Evolutionary conservation across 1,140 invertebrate species (phyloP).

Genomic region (Sipha flava): DNA sequence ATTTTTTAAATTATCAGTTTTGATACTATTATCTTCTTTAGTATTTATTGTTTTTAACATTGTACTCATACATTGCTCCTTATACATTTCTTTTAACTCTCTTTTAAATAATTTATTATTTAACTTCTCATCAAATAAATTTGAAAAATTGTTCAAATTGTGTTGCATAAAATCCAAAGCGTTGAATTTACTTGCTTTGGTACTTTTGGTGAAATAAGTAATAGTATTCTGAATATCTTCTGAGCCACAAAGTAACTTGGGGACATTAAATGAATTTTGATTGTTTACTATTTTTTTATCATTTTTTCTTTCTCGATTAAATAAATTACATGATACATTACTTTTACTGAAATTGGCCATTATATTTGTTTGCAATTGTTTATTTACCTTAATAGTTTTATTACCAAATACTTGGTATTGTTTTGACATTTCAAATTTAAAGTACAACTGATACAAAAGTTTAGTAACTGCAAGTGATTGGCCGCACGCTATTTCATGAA

Average conservation of each 20-base stretch:
- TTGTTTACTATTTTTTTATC: neutral
- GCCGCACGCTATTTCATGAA: neutral
- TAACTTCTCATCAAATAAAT: neutral
- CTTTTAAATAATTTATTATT: neutral
- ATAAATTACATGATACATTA: neutral
- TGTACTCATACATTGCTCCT: neutral
- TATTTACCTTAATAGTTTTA: neutral
- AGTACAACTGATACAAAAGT: neutral
- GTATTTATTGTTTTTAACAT: neutral
- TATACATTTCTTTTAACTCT: neutral
- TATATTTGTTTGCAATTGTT: neutral
- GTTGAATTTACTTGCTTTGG: neutral
- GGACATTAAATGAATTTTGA: neutral
- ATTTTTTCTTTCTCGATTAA: neutral
- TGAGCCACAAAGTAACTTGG: neutral
- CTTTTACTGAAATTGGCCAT: neutral
- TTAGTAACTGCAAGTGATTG: neutral
- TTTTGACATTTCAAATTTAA: neutral
- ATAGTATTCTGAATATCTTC: neutral
- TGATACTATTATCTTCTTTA: neutral
- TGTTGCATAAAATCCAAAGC: neutral
- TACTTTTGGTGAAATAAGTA: neutral
- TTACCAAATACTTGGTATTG: neutral
- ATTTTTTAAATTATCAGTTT: neutral
- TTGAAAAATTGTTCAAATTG: neutral